Conservation (phyloP, 2,888 invertebrate species). For the Drosophila crucigera region DNA sequence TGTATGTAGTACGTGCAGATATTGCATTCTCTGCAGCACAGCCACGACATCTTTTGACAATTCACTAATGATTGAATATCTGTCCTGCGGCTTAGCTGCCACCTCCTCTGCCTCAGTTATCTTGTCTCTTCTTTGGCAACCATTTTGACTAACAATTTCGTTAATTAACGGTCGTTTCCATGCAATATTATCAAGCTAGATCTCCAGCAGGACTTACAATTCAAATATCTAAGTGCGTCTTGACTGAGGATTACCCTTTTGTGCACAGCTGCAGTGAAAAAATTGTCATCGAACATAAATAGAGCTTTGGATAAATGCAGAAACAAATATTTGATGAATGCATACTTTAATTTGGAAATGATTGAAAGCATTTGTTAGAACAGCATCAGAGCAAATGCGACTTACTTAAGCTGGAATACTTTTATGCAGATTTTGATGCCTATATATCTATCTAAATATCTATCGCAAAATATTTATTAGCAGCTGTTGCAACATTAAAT, state of each 20-base stretch:
- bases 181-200: conserved; percentile 5
- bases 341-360: neutral
- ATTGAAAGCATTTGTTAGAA: neutral
- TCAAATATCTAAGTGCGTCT: neutral
- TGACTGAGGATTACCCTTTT: neutral
- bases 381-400: neutral
- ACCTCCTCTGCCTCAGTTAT: neutral
- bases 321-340: neutral
- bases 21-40: neutral
- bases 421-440: neutral
- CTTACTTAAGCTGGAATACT: neutral
- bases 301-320: neutral
- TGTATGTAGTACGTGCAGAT: neutral
- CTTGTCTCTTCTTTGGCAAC: conserved; percentile 10
- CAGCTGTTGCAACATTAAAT: neutral
- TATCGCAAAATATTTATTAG: neutral
- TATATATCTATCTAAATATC: neutral
- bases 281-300: neutral
- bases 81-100: conserved; percentile 1
- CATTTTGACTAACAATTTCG: conserved; percentile 9
- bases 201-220: neutral
- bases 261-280: neutral
- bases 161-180: conserved; percentile 33
- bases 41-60: conserved; percentile 25
- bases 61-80: conserved; percentile 45